Conservation (phyloP, 37 sponge, comb jelly and placozoan genomes). For the Crambe crambe region DNA sequence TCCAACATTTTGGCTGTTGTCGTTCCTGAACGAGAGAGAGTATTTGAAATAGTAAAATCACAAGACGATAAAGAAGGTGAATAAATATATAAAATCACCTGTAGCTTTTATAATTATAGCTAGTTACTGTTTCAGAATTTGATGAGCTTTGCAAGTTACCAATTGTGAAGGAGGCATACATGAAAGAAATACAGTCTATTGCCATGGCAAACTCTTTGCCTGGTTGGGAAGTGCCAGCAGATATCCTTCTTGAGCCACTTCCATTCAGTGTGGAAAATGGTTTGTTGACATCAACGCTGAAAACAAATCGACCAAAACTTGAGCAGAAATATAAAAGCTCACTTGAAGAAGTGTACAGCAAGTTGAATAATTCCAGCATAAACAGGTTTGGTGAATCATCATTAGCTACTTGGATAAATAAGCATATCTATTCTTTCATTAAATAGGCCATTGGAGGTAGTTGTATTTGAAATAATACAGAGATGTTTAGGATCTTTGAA, state of each 20-base stretch:
- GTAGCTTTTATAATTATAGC: background rate
- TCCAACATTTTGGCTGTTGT: conserved; percentile 58
- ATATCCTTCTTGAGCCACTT: conserved; percentile 41
- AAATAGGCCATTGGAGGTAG: conserved; percentile 11
- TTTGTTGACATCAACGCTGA: conserved; percentile 50
- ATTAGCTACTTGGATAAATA: background rate
- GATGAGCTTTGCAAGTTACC: conserved; percentile 8
- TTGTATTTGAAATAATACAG: conserved; percentile 5
- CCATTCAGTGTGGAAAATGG: conserved; percentile 48
- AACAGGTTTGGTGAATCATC: background rate
- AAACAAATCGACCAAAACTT: conserved; percentile 47
- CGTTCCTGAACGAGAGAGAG: conserved; percentile 22
- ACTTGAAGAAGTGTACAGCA: conserved; percentile 32
- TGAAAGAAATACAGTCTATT: conserved; percentile 25
- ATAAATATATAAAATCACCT: no score
- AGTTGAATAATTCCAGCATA: background rate
- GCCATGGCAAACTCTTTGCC: conserved; percentile 17
- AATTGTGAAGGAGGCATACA: conserved; percentile 5
- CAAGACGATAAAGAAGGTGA: background rate
- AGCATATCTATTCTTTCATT: background rate
- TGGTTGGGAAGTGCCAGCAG: conserved; percentile 64
- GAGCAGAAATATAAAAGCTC: conserved; percentile 26
- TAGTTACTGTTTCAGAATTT: background rate
- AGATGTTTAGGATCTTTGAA: background rate
- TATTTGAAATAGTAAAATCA: background rate